Evolutionary conservation across 2,113 vertebrate genomes (phyloP), one percentile per base, ranked within the genome.

Genomic region (Copsychus sechellarum): DNA sequence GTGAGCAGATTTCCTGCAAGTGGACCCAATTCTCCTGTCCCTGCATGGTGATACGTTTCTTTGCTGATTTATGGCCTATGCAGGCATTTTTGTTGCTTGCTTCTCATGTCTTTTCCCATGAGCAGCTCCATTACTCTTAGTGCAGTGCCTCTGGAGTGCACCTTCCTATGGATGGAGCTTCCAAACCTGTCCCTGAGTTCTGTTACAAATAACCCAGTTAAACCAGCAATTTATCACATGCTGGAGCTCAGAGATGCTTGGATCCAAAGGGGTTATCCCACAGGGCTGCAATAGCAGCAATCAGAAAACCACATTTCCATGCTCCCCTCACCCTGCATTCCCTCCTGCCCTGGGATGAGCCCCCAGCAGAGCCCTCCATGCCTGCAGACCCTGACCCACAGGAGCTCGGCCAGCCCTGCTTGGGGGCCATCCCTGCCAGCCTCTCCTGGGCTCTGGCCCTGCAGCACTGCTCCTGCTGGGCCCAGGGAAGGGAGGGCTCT

Each of bases 11-110:
- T 19, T 61, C 51, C 79, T 64, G 66, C 82, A 43, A 25, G 28
- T 10, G 58, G 18, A 43, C 53, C 31, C 66, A 51, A 0, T 45
- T 80, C 66, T 64, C 58, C 60, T 76, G 71, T 79, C 58, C 18
- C 48, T 56, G 23, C 38, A 13, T 0, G 1, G 21, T 31, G 79
- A 56, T 33, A 36, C 26, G 1, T 72, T 61, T 82, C 34, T 82
- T n/a, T 47, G n/a, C 74, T 83, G 88, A 90, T 92, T 92, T 82
- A 76, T 88, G 82, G 70, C 43, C 70, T 38, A 1, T 38, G 70
- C 1, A 5, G 62, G 38, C 47, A 11, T 38, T 92, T 82, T 42
- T 90, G 56, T 86, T 79, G 48, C 82, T 93, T 71, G 43, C 43
- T 88, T n/a, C 69, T 67, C 82, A 40, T 83, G 76, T 88, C 54